phyloP scores from a whole-genome alignment of 2,113 vertebrate genomes.

The Cinclus cinclus region DNA sequence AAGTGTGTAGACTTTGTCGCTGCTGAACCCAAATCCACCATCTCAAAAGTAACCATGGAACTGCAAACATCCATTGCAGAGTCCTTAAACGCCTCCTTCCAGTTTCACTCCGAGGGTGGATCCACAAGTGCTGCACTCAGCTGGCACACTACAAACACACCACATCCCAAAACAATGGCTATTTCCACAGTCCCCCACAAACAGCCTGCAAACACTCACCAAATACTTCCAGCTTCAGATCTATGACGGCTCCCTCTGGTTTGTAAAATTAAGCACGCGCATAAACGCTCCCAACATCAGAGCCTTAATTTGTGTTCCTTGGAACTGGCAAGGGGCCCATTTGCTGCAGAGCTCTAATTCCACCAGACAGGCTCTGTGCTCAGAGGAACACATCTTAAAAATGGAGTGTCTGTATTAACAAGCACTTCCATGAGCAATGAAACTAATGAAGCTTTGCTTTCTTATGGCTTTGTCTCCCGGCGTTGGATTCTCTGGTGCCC shows the following conservation, averaged over 20 bases:
- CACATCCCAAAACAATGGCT: background rate
- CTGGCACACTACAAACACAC: background rate
- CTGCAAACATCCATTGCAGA: background rate
- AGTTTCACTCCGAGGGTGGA: background rate
- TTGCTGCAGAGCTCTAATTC: slow-evolving; percentile 43
- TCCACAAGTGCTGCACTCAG: background rate
- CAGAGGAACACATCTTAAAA: slow-evolving; percentile 48
- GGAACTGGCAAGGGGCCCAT: slow-evolving; percentile 59
- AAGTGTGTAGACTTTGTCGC: background rate
- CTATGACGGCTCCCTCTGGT: slow-evolving; percentile 1
- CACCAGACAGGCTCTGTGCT: slow-evolving; percentile 21
- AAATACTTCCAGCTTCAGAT: background rate
- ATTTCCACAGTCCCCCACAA: background rate
- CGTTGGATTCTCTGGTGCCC: slow-evolving; percentile 46
- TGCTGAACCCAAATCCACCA: background rate
- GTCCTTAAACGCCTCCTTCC: background rate
- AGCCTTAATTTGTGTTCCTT: slow-evolving; percentile 57
- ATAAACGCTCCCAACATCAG: slow-evolving; percentile 37
- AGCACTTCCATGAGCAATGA: slow-evolving; percentile 60
- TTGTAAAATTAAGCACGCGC: slow-evolving; percentile 33
- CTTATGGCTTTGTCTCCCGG: background rate
- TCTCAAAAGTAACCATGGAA: background rate
- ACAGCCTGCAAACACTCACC: background rate
- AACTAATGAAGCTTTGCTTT: slow-evolving; percentile 66
- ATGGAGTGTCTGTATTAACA: slow-evolving; percentile 63